Evolutionary conservation across 2,113 vertebrate species (phyloP).

Genomic region (Anas platyrhynchos): DNA sequence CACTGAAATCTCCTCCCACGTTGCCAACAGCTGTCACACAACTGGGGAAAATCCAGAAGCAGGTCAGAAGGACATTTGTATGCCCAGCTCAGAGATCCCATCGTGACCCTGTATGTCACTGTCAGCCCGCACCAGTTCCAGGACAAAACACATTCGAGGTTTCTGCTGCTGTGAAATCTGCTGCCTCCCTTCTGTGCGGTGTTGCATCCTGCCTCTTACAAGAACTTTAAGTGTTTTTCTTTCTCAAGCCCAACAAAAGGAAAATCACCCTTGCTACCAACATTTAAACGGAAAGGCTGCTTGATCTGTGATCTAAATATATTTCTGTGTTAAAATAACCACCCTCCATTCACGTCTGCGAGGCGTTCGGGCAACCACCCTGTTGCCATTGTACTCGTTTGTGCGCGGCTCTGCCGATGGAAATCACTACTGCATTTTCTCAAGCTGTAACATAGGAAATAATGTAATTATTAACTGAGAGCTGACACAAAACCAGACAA

Average conservation of each 20-base stretch:
- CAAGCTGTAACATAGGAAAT: background rate
- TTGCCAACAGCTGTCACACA: rapidly evolving
- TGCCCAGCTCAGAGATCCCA: background rate
- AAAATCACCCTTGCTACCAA: background rate
- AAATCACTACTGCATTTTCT: background rate
- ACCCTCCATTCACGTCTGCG: background rate
- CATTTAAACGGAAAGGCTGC: background rate
- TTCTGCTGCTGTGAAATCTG: background rate
- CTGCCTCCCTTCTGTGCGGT: background rate
- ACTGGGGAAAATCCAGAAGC: rapidly evolving
- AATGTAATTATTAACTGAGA: background rate
- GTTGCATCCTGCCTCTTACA: background rate
- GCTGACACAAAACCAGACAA: background rate
- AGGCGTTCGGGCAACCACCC: background rate
- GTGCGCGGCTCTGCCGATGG: background rate
- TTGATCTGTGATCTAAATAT: background rate
- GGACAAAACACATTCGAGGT: background rate
- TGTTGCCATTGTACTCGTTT: background rate
- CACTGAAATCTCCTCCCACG: rapidly evolving
- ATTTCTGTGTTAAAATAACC: constrained; percentile 16
- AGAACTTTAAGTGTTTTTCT: background rate
- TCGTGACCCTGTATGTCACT: rapidly evolving
- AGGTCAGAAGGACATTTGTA: background rate
- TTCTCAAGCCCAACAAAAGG: background rate
- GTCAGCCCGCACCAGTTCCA: background rate